phyloP scores from a whole-genome alignment of 2,797 vertebrate genomes.

The Tauraco hartlaubi region DNA sequence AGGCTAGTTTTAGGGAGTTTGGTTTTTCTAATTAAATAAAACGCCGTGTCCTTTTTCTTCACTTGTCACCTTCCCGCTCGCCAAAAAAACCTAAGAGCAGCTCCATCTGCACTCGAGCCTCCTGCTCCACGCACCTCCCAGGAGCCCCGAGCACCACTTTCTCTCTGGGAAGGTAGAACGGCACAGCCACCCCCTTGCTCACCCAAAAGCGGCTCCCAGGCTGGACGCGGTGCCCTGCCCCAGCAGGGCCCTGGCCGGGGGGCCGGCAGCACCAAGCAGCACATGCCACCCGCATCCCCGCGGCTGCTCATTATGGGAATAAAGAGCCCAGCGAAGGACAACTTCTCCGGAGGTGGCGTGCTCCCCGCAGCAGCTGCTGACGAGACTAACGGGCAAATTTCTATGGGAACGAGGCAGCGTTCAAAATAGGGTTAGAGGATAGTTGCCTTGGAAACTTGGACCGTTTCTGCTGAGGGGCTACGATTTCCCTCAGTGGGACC shows the following conservation, averaged over 20 bases:
- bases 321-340: not conserved
- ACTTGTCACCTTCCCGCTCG: constrained; percentile 50
- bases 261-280: not conserved
- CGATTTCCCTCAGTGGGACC: not conserved
- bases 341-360: constrained; percentile 1
- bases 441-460: constrained; percentile 62
- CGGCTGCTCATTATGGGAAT: constrained; percentile 5
- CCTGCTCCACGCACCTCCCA: accelerated
- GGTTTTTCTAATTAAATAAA: constrained; percentile 73
- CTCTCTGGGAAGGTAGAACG: not conserved
- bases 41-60: constrained; percentile 50
- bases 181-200: not conserved
- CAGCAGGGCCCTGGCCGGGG: not conserved
- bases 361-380: constrained; percentile 51
- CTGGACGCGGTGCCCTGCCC: accelerated
- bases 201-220: not conserved
- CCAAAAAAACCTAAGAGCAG: not conserved
- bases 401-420: constrained; percentile 20
- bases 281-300: not conserved
- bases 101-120: constrained; percentile 12
- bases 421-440: constrained; percentile 13
- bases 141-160: not conserved
- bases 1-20: constrained; percentile 78
- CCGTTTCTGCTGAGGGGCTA: not conserved
- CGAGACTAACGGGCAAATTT: constrained; percentile 25